Conservation (phyloP, 2,113 vertebrate species). For the Tupaia tana region DNA sequence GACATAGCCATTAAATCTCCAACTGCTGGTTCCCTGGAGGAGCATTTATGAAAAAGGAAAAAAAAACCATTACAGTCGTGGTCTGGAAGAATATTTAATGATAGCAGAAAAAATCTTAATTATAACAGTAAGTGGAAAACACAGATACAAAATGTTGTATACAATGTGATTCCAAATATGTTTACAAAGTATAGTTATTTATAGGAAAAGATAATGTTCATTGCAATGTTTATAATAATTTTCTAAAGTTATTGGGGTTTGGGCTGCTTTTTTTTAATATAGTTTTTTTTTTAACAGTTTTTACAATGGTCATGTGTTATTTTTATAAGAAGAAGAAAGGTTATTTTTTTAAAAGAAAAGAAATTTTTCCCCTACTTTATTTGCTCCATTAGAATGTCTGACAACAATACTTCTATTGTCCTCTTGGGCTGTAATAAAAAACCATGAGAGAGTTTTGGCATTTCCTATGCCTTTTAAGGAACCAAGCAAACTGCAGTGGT, state of each 20-base stretch:
- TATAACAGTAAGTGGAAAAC: neutral
- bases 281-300: neutral
- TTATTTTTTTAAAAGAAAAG: conserved; percentile 9
- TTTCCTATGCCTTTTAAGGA: conserved; percentile 28
- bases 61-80: neutral
- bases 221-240: conserved; percentile 1
- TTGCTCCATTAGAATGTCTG: conserved; percentile 2
- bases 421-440: conserved; percentile 31
- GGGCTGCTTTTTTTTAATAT: neutral
- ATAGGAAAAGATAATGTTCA: neutral
- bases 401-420: neutral
- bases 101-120: conserved; percentile 27
- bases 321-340: conserved; percentile 14
- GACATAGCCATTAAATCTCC: too few relatives aligned
- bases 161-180: neutral
- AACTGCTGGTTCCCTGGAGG: neutral
- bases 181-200: conserved; percentile 15
- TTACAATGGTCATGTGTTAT: neutral
- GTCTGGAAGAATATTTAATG: conserved; percentile 49
- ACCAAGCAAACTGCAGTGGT: neutral
- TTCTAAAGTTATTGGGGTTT: neutral
- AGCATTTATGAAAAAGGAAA: neutral
- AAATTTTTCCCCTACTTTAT: neutral
- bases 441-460: neutral
- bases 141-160: neutral